A percentile compares a stretch with the other conserved stretches of the same genome.
These are phyloP conservation scores for Thoracochromis brauschi DNA, from an alignment of 2,113 vertebrate genomes.

Conservation along the genomic window DNA sequence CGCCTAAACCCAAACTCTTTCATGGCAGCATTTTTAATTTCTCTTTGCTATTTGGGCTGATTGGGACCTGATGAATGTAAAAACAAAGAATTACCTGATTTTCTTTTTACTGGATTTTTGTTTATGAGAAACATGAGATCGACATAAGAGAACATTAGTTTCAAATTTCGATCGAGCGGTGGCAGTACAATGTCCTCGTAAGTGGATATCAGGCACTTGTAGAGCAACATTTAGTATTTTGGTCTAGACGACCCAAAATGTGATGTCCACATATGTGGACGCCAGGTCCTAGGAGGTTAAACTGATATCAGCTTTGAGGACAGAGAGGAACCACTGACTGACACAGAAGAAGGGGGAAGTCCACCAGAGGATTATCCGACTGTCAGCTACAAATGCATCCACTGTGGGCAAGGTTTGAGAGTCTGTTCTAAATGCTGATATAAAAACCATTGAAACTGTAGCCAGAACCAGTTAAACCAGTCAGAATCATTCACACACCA, in stretches of 20 bases:
- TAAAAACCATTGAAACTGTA: background rate
- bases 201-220: background rate
- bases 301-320: background rate
- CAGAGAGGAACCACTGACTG: background rate
- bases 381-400: background rate
- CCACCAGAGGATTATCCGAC: background rate
- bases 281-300: background rate
- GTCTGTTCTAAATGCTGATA: background rate
- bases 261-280: background rate
- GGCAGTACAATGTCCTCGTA: background rate
- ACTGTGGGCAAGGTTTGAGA: background rate
- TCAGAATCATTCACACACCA: background rate
- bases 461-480: background rate
- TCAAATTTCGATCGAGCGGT: background rate
- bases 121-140: background rate
- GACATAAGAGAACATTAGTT: background rate
- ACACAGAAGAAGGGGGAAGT: background rate
- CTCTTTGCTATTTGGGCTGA: background rate
- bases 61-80: background rate
- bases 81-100: background rate
- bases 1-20: background rate
- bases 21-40: background rate
- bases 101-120: background rate
- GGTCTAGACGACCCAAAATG: background rate
- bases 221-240: background rate